Evolutionary conservation across 2,888 invertebrate genomes (phyloP).

Genomic region (Drosophila affinis): DNA sequence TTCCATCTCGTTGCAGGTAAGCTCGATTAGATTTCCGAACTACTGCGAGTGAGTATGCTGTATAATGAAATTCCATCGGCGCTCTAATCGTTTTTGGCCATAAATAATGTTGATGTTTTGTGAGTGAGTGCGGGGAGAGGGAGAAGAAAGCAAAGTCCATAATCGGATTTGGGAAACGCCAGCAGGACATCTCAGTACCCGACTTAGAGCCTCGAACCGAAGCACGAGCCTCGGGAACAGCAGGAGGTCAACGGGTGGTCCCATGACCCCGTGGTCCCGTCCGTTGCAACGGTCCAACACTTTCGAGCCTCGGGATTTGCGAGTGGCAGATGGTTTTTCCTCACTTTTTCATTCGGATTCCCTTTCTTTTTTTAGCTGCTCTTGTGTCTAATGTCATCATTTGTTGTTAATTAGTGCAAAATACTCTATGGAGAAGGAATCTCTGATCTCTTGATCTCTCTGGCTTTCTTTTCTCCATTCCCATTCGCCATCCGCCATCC

Average conservation of each 20-base stretch:
- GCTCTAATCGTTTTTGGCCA: constrained; percentile 63
- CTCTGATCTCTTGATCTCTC: constrained; percentile 19
- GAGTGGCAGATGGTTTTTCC: constrained; percentile 59
- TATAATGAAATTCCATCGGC: constrained; percentile 1
- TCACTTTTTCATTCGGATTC: constrained; percentile 8
- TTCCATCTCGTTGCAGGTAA: constrained; percentile 44
- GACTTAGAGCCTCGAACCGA: constrained; percentile 51
- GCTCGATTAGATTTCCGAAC: constrained; percentile 52
- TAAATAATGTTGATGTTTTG: constrained; percentile 65
- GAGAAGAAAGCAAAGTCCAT: constrained; percentile 53
- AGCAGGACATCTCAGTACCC: constrained; percentile 74
- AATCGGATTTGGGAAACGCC: constrained; percentile 71
- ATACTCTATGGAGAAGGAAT: constrained; percentile 30
- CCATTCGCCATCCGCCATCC: constrained; percentile 7
- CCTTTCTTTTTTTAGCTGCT: constrained; percentile 27
- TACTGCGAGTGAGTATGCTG: constrained; percentile 21
- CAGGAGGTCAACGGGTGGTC: constrained; percentile 72
- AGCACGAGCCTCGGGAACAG: constrained; percentile 65
- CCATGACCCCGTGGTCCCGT: neutral
- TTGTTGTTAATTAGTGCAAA: constrained; percentile 73
- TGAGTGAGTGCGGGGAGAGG: constrained; percentile 29
- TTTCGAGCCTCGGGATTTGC: constrained; percentile 59
- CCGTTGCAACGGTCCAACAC: constrained; percentile 53
- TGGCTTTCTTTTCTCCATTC: constrained; percentile 3
- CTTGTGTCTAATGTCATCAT: constrained; percentile 52